phyloP scores from a whole-genome alignment of 1,140 invertebrate genomes.

The Drosophila kepulauana region DNA sequence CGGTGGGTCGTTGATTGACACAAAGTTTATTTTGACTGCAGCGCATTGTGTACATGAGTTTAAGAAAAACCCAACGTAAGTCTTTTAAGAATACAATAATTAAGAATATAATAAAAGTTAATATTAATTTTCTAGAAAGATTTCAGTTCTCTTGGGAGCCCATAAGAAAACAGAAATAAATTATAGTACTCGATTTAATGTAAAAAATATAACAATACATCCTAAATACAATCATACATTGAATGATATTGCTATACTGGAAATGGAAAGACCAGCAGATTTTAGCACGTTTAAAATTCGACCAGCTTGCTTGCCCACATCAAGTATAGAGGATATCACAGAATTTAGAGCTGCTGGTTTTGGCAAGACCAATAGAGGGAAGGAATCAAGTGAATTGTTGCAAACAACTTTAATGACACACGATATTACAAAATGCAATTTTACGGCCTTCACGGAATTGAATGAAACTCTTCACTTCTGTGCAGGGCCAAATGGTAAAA shows the following conservation, averaged over 20 bases:
- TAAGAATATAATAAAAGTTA: too few species aligned
- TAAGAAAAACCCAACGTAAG: background rate
- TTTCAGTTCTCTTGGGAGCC: conserved; percentile 9
- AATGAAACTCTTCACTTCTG: background rate
- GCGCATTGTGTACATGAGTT: conserved; percentile 28
- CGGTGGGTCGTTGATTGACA: conserved; percentile 16
- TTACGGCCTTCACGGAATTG: too few species aligned
- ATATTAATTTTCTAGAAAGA: conserved; percentile 4
- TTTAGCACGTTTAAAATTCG: conserved; percentile 8
- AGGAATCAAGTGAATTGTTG: background rate
- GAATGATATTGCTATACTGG: conserved; percentile 22
- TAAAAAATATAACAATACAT: background rate
- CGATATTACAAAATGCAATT: background rate
- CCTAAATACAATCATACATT: background rate
- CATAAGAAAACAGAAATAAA: background rate
- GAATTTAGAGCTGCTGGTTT: conserved; percentile 11
- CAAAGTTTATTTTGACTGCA: conserved; percentile 24
- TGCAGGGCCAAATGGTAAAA: background rate
- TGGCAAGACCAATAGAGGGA: background rate
- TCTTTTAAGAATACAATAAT: background rate
- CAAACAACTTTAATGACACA: background rate
- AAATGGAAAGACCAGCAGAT: background rate
- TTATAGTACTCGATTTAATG: background rate
- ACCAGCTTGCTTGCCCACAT: conserved; percentile 22
- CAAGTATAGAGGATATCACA: background rate